Percentiles rank a stretch among this genome's conserved stretches.
phyloP scores from a whole-genome alignment of 1,140 invertebrate species.

The Halesus radiatus region DNA sequence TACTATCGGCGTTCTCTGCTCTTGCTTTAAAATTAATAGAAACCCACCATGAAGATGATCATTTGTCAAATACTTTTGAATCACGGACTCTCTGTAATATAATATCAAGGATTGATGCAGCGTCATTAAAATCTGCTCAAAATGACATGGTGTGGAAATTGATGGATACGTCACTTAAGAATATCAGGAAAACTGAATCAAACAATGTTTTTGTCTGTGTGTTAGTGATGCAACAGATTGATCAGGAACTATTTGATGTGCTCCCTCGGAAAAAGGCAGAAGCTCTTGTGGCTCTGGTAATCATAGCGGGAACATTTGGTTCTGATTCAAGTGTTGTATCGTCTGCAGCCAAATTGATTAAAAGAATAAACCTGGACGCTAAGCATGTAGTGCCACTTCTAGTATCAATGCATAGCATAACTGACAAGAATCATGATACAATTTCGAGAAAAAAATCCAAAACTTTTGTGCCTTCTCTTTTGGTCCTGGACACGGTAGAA shows the following conservation, averaged over 20 bases:
- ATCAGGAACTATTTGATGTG: conserved; percentile 70
- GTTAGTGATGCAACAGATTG: conserved; percentile 72
- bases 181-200: conserved; percentile 63
- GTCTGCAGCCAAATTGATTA: conserved; percentile 75
- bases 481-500: conserved; percentile 73
- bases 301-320: conserved; percentile 68
- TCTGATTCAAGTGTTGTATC: conserved; percentile 73
- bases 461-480: conserved; percentile 68
- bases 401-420: conserved; percentile 66
- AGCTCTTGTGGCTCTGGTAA: conserved; percentile 65
- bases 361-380: conserved; percentile 78
- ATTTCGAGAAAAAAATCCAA: conserved; percentile 62
- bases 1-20: conserved; percentile 63
- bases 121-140: conserved; percentile 59
- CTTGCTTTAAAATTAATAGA: conserved; percentile 63
- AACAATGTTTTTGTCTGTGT: conserved; percentile 56
- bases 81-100: conserved; percentile 66
- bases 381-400: conserved; percentile 66
- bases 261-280: conserved; percentile 66
- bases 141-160: conserved; percentile 66
- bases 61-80: conserved; percentile 65
- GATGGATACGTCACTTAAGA: conserved; percentile 64
- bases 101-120: conserved; percentile 64
- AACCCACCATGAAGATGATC: conserved; percentile 59
- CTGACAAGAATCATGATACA: conserved; percentile 51